Percentiles rank a stretch among this genome's conserved stretches.
These are phyloP conservation scores for Remorina albescens DNA, from an alignment of 2,797 vertebrate genomes.

Conservation along the genomic window DNA sequence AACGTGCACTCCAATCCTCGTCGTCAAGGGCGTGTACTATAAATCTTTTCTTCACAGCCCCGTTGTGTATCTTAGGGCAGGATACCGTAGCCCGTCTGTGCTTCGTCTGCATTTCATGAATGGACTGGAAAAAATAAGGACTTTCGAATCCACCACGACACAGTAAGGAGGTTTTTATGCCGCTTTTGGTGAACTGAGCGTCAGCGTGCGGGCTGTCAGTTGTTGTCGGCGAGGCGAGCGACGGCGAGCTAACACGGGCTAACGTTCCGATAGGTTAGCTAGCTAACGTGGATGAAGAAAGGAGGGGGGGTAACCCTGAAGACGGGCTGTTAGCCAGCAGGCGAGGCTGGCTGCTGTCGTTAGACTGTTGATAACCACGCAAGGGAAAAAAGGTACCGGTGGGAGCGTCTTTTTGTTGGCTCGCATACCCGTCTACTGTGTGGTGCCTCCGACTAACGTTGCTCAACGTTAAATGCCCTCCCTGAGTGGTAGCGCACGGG, in stretches of 20 bases:
- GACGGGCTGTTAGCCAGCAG: slow-evolving; percentile 28
- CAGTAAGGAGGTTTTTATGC: slow-evolving; percentile 70
- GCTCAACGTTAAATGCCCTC: slow-evolving; percentile 50
- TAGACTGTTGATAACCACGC: not conserved
- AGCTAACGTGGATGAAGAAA: slow-evolving; percentile 78
- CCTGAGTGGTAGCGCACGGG: slow-evolving; percentile 40
- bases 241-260: slow-evolving; percentile 51
- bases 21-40: slow-evolving; percentile 79
- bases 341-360: slow-evolving; percentile 18
- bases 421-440: not conserved
- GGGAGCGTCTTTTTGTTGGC: slow-evolving; percentile 31
- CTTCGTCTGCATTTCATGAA: slow-evolving; percentile 54
- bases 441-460: slow-evolving; percentile 41
- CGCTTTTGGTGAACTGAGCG: not conserved
- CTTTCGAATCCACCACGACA: slow-evolving; percentile 36
- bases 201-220: slow-evolving; percentile 1
- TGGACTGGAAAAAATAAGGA: slow-evolving; percentile 68
- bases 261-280: slow-evolving; percentile 60
- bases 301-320: slow-evolving; percentile 41
- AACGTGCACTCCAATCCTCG: slow-evolving; percentile 76
- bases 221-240: slow-evolving; percentile 36
- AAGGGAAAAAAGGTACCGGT: not conserved
- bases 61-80: slow-evolving; percentile 66
- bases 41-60: slow-evolving; percentile 79
- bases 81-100: slow-evolving; percentile 41